Evolutionary conservation across 2,888 invertebrate genomes (phyloP).

Genomic region (Mantis religiosa): DNA sequence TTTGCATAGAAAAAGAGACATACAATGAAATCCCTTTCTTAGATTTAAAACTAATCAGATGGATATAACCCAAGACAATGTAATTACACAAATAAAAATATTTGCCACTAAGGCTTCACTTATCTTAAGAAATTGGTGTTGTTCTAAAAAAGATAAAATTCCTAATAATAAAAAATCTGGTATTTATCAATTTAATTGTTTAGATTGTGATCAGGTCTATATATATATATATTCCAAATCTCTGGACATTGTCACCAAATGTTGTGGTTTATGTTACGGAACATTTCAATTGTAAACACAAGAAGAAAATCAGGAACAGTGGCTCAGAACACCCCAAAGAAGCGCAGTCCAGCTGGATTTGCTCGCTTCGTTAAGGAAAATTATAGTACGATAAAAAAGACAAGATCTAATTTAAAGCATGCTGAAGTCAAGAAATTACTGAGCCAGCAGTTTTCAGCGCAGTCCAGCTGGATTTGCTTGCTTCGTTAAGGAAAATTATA

Average conservation of each 20-base stretch:
- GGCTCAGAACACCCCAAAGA: constrained; percentile 38
- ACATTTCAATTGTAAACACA: constrained; percentile 64
- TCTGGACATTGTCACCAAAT: constrained; percentile 63
- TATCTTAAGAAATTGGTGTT: too few species aligned
- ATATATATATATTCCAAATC: constrained; percentile 84
- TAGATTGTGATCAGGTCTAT: too few species aligned
- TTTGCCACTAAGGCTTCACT: too few species aligned
- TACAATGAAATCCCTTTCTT: too few species aligned
- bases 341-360: constrained; percentile 57
- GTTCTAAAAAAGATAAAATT: too few species aligned
- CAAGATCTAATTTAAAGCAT: constrained; percentile 53
- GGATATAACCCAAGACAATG: too few species aligned
- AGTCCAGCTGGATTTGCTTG: constrained; percentile 61
- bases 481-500: constrained; percentile 70
- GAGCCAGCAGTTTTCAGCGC: constrained; percentile 62
- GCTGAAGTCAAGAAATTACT: constrained; percentile 73
- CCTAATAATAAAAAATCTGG: too few species aligned
- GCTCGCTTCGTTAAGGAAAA: constrained; percentile 70
- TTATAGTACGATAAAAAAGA: constrained; percentile 55
- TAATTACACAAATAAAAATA: too few species aligned
- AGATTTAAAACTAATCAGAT: too few species aligned
- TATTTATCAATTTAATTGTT: too few species aligned
- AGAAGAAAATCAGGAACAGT: constrained; percentile 52
- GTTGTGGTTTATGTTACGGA: constrained; percentile 73
- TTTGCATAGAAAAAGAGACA: too few species aligned